phyloP scores from a whole-genome alignment of 64 coral and sea anemone species.

The Porites australiensis region DNA sequence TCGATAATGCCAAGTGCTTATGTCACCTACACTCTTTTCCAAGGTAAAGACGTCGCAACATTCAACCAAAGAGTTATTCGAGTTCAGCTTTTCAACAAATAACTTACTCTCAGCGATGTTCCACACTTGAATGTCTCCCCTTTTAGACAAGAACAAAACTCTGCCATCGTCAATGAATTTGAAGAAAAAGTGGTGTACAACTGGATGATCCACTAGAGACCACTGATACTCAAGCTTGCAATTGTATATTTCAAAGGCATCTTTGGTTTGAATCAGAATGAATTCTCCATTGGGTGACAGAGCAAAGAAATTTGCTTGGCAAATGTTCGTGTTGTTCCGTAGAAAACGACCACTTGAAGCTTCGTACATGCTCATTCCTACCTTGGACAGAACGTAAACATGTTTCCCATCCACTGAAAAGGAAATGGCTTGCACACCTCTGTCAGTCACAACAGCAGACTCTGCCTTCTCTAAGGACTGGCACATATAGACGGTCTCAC shows the following conservation, averaged over 20 bases:
- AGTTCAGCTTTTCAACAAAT: neutral
- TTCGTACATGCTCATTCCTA: constrained; percentile 49
- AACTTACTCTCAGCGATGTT: constrained; percentile 21
- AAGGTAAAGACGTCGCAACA: constrained; percentile 66
- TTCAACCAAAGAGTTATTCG: neutral
- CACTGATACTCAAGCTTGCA: constrained; percentile 25
- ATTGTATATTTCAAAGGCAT: constrained; percentile 35
- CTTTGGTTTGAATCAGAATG: constrained; percentile 41
- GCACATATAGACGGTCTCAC: constrained; percentile 60
- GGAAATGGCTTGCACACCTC: constrained; percentile 33
- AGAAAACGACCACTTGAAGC: constrained; percentile 47
- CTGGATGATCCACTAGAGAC: constrained; percentile 32
- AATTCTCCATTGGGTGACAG: constrained; percentile 1
- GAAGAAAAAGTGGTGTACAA: constrained; percentile 40
- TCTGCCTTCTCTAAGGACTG: neutral
- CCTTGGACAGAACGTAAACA: constrained; percentile 50
- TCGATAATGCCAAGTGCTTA: neutral
- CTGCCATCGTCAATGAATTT: constrained; percentile 33
- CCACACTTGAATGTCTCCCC: constrained; percentile 53
- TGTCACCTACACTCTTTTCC: neutral
- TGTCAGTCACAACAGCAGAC: neutral
- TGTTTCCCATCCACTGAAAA: constrained; percentile 60
- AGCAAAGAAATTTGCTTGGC: constrained; percentile 12
- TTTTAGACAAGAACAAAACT: constrained; percentile 56
- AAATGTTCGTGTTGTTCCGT: neutral